Percentiles rank a stretch among this genome's conserved stretches.
Conservation (phyloP, 2,797 vertebrate genomes). For the Caiman crocodilus region DNA sequence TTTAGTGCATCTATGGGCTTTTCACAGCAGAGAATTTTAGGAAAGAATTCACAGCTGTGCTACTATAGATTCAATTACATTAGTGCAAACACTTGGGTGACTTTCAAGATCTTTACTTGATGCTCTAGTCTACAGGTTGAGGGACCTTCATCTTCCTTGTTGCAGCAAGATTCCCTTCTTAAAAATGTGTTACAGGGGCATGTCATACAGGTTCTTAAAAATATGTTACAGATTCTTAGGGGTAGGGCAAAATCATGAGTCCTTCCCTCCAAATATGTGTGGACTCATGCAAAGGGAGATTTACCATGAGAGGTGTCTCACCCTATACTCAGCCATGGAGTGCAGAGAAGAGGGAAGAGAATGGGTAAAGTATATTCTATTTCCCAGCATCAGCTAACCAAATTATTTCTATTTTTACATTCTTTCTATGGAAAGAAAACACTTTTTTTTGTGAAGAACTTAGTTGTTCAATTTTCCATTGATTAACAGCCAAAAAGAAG, state of each 20-base stretch:
- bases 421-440: not conserved
- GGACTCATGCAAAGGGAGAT: too few relatives aligned
- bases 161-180: not conserved
- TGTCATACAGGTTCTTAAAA: not conserved
- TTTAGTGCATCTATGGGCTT: not conserved
- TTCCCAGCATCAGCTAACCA: too few relatives aligned
- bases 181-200: not conserved
- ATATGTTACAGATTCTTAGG: not conserved
- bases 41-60: conserved; percentile 34
- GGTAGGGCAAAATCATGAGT: too few relatives aligned
- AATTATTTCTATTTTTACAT: too few relatives aligned
- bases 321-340: too few relatives aligned
- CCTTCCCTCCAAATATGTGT: too few relatives aligned
- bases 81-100: not conserved
- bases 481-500: not conserved
- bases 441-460: not conserved
- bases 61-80: conserved; percentile 30
- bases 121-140: not conserved
- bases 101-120: not conserved
- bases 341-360: too few relatives aligned
- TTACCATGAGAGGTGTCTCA: too few relatives aligned
- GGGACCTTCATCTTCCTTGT: not conserved
- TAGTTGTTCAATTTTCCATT: not conserved
- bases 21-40: conserved; percentile 8
- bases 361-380: too few relatives aligned